Evolutionary conservation across 2,113 vertebrate genomes (phyloP), one percentile per base, ranked within the genome.

Genomic region (Rhinogobius similis): DNA sequence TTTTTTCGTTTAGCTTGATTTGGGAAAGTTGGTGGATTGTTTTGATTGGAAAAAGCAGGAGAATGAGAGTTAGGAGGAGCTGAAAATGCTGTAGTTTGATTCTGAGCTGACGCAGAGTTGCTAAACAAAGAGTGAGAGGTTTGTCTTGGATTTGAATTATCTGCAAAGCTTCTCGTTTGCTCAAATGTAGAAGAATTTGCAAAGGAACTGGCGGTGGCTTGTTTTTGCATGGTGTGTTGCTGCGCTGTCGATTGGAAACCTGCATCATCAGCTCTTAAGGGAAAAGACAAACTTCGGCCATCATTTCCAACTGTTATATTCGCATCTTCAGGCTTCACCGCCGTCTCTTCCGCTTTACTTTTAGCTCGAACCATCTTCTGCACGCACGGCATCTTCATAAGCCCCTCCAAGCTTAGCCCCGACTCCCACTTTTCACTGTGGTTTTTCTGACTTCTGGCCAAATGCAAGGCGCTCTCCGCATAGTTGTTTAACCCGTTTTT

Each of bases 351-450:
- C 21, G 67, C 77, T 3, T 46, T 82, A 21, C 66, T 82, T 66
- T 89, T 85, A 56, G 91, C 82, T 70, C 74, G 84, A 87, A 96
- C 87, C 92, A 95, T 93, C 81, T 86, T 92, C 83, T 89, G 94
- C 78, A 98, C 92, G 58, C 84, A 86, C 53, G 92, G 93, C 75
- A 98, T 85, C 75, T 91, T 91, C 88, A 95, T 89, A 58, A 96
- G 89, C 46, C 86, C 95, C 71, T 90, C 91, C 65, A 70, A 24
- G 27, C 93, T 96, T 82, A 99, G 88, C 23, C 94, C 94, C 9
- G 96, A 97, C 83, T 94, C 93, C 97, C 97, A 99, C 85, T 95
- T 94, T 83, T 94, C 89, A 72, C 95, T 97, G 89, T 95, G 90
- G 73, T 94, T 95, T 72, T 83, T 95, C 82, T 94, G 96, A 92